Evolutionary conservation across 2,113 vertebrate species (phyloP), one percentile per base, ranked within the genome.

Genomic region (Toxostoma redivivum): DNA sequence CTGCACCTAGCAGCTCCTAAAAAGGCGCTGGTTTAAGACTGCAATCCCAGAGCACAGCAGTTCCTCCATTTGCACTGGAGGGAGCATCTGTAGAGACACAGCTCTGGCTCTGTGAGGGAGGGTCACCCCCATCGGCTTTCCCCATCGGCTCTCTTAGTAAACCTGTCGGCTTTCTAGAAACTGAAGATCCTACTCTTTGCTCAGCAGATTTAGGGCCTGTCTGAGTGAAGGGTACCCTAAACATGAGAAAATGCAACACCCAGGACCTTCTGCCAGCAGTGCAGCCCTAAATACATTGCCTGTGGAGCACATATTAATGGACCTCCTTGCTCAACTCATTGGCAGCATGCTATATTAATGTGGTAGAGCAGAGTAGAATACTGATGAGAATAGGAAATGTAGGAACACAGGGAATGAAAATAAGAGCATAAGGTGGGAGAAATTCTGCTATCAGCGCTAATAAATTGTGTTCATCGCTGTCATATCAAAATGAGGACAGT

Each of bases 91-190:
- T 9, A 90, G 35, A n/a, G 61, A 69, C 5, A 20, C 33, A 54
- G 42, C 11, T 86, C 33, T 56, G 25, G 2, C 7, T 86, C 12
- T 58, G 9, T 11, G 38, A 74, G 31, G 37, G 10, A 11, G 3
- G 28, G 13, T 56, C 27, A 64, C 10, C 15, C 28, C 12, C 12
- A 9, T 64, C 12, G 40, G 22, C 35, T 67, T 84, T 56, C 19
- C 9, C 19, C 19, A 23, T 17, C 0, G 0, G 5, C 11, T 60
- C 11, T 56, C 19, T 37, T 31, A 15, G 1, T 15, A 22, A 42
- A 42, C 12, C 11, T 69, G 31, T 71, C 0, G 0, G 10, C 19
- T 76, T 58, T 3, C 17, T 48, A 40, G 27, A n/a, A 44, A 4
- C 11, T 67, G 47, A 42, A 78, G 54, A 81, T 54, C 8, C 18